Percentiles rank a stretch among this genome's conserved stretches.
Conservation (phyloP, 2,888 invertebrate species). For the Drosophila monieri region DNA sequence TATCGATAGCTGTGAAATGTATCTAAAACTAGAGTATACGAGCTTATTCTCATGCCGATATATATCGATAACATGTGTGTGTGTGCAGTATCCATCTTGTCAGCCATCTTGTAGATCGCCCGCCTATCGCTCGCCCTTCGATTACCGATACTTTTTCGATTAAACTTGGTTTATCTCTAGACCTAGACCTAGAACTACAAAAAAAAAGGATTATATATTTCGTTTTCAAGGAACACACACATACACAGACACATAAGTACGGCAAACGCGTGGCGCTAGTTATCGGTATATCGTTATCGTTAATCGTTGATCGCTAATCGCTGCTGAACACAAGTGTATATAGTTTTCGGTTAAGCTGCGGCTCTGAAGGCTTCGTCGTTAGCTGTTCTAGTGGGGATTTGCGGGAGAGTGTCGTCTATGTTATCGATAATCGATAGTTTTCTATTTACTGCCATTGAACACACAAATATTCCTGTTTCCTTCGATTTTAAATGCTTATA, state of each 20-base stretch:
- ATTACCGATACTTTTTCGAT: conserved; percentile 59
- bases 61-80: neutral
- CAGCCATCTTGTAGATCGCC: conserved; percentile 20
- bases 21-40: conserved; percentile 42
- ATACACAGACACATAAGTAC: conserved; percentile 16
- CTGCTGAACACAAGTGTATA: conserved; percentile 1
- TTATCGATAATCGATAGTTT: neutral
- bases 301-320: conserved; percentile 4
- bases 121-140: neutral
- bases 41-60: neutral
- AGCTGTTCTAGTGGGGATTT: neutral
- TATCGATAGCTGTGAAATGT: conserved; percentile 20
- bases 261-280: conserved; percentile 35
- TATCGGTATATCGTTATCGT: conserved; percentile 20
- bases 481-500: neutral
- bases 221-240: conserved; percentile 21
- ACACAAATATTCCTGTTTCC: conserved; percentile 1
- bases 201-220: conserved; percentile 21
- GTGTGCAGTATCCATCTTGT: neutral
- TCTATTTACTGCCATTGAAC: conserved; percentile 12
- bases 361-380: neutral
- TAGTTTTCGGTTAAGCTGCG: neutral
- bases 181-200: conserved; percentile 22
- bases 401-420: neutral
- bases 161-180: conserved; percentile 42